Base-by-base conservation (phyloP, 1,140 invertebrate species). In the Meloidogyne floridensis region DNA sequence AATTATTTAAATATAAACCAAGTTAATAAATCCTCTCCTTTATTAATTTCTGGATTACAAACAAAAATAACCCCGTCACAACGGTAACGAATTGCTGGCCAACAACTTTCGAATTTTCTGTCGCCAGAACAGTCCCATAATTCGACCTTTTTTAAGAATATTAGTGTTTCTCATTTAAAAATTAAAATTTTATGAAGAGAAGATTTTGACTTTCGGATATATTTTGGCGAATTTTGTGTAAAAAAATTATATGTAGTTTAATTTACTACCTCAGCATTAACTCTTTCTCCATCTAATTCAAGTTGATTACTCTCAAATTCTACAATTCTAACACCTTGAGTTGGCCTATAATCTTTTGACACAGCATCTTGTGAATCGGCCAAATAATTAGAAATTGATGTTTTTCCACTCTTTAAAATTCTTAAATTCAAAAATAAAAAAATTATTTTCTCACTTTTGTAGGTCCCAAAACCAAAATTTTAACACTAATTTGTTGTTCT, bases 81-180 rank as follows among this genome's bases (percentile, higher is more conserved):
- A 87, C 93, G 93, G 87, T 92, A 91, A 71, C 93, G 92, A 81
- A 95, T 92, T 9, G 93, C 93, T 75, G 94, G 93, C 94, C 94
- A 95, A 88, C 93, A 94, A 51, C 74, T 80, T 77, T 83, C 81
- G 91, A 91, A 94, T 93, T 92, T 93, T 79, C 88, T 86, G 88
- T 94, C 92, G n/a, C 93, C 93, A 90, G 93, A 93, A 83, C 93
- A 93, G 87, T 94, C 93, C 93, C 93, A 94, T 70, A 94, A 87
- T 89, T 94, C 93, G 3, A 94, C 92, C 80, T 80, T 11, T 18
- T 20, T 53, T 56, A 65, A 20, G 47, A 13, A 42, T 32, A 32
- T 32, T 32, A 32, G 32, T 32, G 32, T 32, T 32, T 32, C 32
- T 32, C 32, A 32, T 32, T 32, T 32, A 32, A 32, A 32, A 32